Evolutionary conservation across 2,797 vertebrate species (phyloP).

Genomic region (Dendrocincla fuliginosa): DNA sequence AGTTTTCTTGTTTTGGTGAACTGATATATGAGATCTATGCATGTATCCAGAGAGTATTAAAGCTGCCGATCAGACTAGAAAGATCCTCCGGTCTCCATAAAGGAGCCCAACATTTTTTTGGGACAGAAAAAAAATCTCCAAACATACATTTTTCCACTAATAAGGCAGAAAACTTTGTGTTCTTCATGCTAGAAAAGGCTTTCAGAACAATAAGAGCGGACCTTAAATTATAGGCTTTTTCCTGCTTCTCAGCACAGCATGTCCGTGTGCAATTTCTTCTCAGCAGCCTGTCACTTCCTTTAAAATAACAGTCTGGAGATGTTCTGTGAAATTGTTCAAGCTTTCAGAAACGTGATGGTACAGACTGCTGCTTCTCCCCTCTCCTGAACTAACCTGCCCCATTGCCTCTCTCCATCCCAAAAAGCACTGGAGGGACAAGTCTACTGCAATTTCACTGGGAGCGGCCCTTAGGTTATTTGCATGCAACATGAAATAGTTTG

Average conservation of each 20-base stretch:
- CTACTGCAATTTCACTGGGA: neutral
- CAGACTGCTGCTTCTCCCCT: neutral
- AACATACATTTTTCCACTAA: neutral
- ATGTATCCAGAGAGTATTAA: neutral
- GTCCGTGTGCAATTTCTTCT: slow-evolving; percentile 30
- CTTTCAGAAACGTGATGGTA: neutral
- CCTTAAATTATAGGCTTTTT: slow-evolving; percentile 63
- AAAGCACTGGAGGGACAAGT: neutral
- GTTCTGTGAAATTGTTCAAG: neutral
- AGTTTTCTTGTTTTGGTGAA: neutral
- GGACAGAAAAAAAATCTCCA: neutral
- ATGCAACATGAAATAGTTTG: neutral
- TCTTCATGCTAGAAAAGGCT: neutral
- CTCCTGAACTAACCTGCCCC: neutral
- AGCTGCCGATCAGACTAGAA: neutral
- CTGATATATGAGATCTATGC: neutral
- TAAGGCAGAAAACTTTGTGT: neutral
- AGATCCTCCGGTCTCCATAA: neutral
- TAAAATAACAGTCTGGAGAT: slow-evolving; percentile 7
- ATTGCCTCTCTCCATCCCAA: neutral
- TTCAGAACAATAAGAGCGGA: slow-evolving; percentile 5
- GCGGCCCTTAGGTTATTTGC: neutral
- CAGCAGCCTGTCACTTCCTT: slow-evolving; percentile 17
- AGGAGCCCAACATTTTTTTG: neutral
- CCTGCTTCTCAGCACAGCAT: slow-evolving; percentile 12